Conservation (phyloP, 2,113 vertebrate species). For the Gyps fulvus region DNA sequence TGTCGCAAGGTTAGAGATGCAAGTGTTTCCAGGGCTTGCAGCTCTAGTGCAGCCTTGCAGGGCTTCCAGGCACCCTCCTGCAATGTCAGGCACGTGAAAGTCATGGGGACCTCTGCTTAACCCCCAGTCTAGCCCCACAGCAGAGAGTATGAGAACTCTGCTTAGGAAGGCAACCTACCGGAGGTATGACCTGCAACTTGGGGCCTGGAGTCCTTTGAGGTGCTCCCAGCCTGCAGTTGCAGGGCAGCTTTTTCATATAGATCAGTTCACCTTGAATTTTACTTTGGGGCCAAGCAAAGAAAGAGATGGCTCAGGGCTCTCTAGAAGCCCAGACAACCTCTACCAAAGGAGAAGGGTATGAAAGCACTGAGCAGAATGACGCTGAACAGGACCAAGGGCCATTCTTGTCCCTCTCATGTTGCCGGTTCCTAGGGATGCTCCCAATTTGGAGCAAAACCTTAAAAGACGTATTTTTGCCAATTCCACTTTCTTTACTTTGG, state of each 20-base stretch:
- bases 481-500: not conserved
- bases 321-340: not conserved
- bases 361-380: not conserved
- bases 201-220: not conserved
- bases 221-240: not conserved
- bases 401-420: not conserved
- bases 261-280: not conserved
- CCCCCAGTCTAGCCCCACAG: not conserved
- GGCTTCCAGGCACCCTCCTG: not conserved
- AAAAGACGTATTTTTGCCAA: not conserved
- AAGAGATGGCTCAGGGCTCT: not conserved
- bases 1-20: not conserved
- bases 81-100: not conserved
- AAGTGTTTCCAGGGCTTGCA: not conserved
- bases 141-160: not conserved
- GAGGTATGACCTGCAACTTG: not conserved
- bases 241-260: not conserved
- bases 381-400: not conserved
- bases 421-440: not conserved
- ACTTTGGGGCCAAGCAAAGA: not conserved
- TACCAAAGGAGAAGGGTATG: not conserved
- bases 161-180: fast-evolving
- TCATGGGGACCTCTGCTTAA: not conserved
- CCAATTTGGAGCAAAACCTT: not conserved
- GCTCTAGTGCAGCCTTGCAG: not conserved